Base-by-base conservation (phyloP, 2,888 invertebrate species). In the Nemapogon koenigi region DNA sequence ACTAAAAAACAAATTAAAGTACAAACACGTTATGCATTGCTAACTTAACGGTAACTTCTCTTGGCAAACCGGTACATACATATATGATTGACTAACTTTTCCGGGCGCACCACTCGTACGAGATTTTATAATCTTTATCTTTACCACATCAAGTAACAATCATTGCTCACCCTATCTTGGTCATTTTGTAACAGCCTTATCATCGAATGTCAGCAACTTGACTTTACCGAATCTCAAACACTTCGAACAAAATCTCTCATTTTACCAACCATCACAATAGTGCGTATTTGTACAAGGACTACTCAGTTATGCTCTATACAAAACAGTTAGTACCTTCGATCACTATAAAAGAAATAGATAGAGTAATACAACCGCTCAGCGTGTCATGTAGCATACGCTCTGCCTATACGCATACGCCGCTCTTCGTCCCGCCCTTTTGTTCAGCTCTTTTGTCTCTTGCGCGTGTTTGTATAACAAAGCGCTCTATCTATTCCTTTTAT, bases 1-100 rank as follows among this genome's bases (percentile, higher is more conserved):
- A 76, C 76, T 76, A 78, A 76, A 78, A 76, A 76, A 76, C 78
- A 78, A 78, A 76, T 76, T 78, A 76, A 75, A 76, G 76, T 76
- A 78, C 76, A 78, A 76, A 78, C 76, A 78, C 75, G 76, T 76
- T 78, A 76, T 75, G 76, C 70, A 73, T 73, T 60, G 68, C 72
- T 76, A 78, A 72, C 68, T 75, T 68, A 75, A 75, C 73, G 78
- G 78, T 78, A 78, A 78, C 78, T 76, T 73, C 72, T 75, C 76
- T 73, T 72, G 76, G 76, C 76, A 75, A 75, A 72, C 71, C 73
- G 63, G 59, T 68, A 27, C 28, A 27, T 27, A 62, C 65, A 67
- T 63, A 61, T 60, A 65, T 63, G 55, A 60, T 61, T 71, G 73
- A 75, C 73, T 72, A 66, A 64, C 59, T 59, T 59, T 17, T 11